Percentiles rank a stretch among this genome's conserved stretches.
Evolutionary conservation across 2,888 invertebrate species (phyloP).

Genomic region (Alcis repandata): DNA sequence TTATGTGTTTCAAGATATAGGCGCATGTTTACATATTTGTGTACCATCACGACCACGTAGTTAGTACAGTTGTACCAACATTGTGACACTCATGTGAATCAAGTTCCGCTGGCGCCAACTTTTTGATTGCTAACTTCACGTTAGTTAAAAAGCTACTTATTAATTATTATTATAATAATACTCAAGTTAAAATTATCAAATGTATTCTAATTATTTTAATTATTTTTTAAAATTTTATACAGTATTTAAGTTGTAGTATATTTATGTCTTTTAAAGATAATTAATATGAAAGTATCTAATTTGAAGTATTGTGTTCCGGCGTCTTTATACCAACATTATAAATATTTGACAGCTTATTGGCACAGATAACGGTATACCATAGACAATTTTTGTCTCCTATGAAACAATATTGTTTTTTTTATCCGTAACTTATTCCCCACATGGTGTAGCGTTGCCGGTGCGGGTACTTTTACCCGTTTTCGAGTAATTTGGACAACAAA

Average conservation of each 20-base stretch:
- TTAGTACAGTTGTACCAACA: conserved; percentile 76
- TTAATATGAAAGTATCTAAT: not conserved
- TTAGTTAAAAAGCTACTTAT: conserved; percentile 11
- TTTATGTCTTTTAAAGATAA: too few relatives aligned
- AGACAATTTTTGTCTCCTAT: not conserved
- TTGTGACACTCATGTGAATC: conserved; percentile 53
- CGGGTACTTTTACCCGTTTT: too few relatives aligned
- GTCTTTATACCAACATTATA: conserved; percentile 10
- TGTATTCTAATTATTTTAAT: not conserved
- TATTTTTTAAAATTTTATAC: not conserved
- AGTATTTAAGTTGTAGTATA: too few relatives aligned
- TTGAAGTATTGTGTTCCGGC: conserved; percentile 4
- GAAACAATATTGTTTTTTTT: too few relatives aligned
- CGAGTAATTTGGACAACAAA: too few relatives aligned
- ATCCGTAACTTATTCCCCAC: too few relatives aligned
- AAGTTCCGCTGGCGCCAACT: conserved; percentile 82
- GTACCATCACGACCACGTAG: conserved; percentile 82
- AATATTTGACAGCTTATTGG: not conserved
- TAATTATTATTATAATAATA: not conserved
- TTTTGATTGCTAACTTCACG: conserved; percentile 64
- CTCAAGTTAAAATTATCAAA: too few relatives aligned
- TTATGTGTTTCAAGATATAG: conserved; percentile 45
- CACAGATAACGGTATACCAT: not conserved
- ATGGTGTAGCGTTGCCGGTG: too few relatives aligned
- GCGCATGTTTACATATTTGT: conserved; percentile 84